Percentiles rank a stretch among this genome's conserved stretches.
Conservation (phyloP, 2,113 vertebrate genomes). For the Cavia aperea region DNA sequence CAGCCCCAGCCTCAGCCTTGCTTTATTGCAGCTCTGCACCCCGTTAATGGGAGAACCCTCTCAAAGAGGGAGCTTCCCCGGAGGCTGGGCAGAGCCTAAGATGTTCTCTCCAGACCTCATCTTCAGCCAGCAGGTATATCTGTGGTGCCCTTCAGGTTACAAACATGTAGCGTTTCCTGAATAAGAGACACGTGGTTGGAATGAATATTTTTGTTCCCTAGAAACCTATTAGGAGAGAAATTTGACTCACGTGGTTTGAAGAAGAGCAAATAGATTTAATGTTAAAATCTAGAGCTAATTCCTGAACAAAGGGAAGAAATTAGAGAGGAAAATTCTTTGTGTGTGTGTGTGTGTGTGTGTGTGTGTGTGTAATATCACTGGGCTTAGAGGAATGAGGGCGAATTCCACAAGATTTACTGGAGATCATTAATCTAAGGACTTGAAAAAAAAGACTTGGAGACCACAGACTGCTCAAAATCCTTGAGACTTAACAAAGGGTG, state of each 20-base stretch:
- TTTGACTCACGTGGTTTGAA: not conserved
- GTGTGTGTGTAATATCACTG: not conserved
- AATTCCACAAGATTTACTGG: not conserved
- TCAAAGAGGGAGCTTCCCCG: not conserved
- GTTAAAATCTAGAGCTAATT: not conserved
- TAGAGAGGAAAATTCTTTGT: not conserved
- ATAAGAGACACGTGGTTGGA: not conserved
- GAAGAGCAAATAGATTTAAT: not conserved
- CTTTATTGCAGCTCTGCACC: not conserved
- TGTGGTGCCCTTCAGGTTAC: not conserved
- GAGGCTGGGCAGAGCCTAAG: not conserved
- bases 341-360: not conserved
- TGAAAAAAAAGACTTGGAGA: not conserved
- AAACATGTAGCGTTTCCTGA: not conserved
- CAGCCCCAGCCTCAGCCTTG: not conserved
- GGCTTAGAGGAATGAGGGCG: not conserved
- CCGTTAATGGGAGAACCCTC: not conserved
- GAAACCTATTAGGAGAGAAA: constrained; percentile 21
- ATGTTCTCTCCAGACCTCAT: not conserved
- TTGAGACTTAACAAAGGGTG: not conserved
- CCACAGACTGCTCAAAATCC: not conserved
- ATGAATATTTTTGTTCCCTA: not conserved
- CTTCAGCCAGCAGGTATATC: not conserved
- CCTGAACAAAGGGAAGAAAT: constrained; percentile 2
- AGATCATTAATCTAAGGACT: not conserved